These are phyloP conservation scores for Bos taurus DNA, from an alignment of 2,113 vertebrate genomes.

Conservation along the genomic window ARS-UCD2.0 NC_037330.1:73356501-73357000, in stretches of 20 bases:
- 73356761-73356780: constrained; percentile 60
- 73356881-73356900: constrained; percentile 44
- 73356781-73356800: constrained; percentile 48
- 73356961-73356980: background rate
- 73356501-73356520: background rate
- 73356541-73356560: background rate
- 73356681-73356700: constrained; percentile 60
- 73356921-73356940: background rate
- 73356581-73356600: background rate
- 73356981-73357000: background rate
- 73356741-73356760: constrained; percentile 68
- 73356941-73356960: background rate
- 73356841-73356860: constrained; percentile 66
- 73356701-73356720: constrained; percentile 70
- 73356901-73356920: constrained; percentile 19
- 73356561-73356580: background rate
- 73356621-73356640: constrained; percentile 46
- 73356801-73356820: constrained; percentile 39
- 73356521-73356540: background rate
- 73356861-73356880: constrained; percentile 38
- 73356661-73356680: constrained; percentile 54
- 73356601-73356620: background rate
- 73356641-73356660: constrained; percentile 44
- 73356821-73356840: constrained; percentile 45
- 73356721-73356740: constrained; percentile 53